Percentiles rank a stretch among this genome's conserved stretches.
These are phyloP conservation scores for Rhea americana DNA, from an alignment of 2,113 vertebrate species.

Conservation along the genomic window DNA sequence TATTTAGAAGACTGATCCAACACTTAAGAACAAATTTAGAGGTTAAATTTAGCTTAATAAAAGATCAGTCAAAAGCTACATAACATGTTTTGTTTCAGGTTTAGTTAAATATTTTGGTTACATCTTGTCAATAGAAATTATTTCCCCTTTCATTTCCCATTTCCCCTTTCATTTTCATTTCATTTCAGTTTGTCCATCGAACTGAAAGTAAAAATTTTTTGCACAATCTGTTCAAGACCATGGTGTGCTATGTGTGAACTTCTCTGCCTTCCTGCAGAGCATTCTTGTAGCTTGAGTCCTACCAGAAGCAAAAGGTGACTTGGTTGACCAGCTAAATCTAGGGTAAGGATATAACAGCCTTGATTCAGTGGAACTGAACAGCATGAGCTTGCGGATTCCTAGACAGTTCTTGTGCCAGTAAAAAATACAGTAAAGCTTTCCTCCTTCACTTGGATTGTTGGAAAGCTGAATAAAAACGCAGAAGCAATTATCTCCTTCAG, in stretches of 20 bases:
- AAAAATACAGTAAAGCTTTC: background rate
- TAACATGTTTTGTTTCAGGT: background rate
- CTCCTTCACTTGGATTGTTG: background rate
- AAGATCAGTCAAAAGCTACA: background rate
- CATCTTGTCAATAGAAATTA: background rate
- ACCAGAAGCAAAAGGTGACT: background rate
- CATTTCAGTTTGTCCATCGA: background rate
- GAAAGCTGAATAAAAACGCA: conserved; percentile 13
- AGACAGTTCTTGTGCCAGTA: background rate
- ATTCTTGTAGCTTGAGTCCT: background rate
- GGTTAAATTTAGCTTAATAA: background rate
- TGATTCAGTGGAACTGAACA: background rate
- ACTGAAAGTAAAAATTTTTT: background rate
- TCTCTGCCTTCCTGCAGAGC: background rate
- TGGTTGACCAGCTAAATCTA: background rate
- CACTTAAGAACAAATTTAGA: background rate
- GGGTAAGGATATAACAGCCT: background rate
- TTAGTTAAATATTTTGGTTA: background rate
- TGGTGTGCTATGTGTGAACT: background rate
- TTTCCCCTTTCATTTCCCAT: background rate
- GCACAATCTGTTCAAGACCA: background rate
- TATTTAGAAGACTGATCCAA: background rate
- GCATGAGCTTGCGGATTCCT: background rate
- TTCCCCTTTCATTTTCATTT: background rate
- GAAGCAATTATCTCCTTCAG: background rate